These are phyloP conservation scores for Caenorhabditis plicata DNA, from an alignment of 2,888 invertebrate genomes.

Conservation along the genomic window DNA sequence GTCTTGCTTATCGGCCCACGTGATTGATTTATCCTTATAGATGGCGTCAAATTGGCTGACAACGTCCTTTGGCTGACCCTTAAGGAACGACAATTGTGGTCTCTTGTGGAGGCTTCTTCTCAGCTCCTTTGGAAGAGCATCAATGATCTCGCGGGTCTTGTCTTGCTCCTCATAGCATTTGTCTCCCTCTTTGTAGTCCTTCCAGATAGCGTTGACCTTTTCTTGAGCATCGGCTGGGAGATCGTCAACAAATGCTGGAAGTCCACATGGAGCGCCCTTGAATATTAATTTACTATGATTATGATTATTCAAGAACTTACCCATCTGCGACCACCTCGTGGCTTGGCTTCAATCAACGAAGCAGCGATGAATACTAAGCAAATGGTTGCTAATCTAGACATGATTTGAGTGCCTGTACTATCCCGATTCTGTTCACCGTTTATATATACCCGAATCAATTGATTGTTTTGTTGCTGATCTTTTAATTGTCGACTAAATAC, in stretches of 20 bases:
- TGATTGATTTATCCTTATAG: constrained; percentile 35
- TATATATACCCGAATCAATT: too few relatives aligned
- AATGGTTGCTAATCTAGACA: too few relatives aligned
- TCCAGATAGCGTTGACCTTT: constrained; percentile 39
- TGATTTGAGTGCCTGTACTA: too few relatives aligned
- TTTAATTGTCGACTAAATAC: too few relatives aligned
- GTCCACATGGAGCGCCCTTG: constrained; percentile 34
- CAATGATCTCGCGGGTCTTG: constrained; percentile 37
- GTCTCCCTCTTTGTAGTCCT: constrained; percentile 45
- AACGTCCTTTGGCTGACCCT: constrained; percentile 27
- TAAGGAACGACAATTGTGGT: constrained; percentile 20
- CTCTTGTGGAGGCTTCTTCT: constrained; percentile 17
- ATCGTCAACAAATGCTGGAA: constrained; percentile 37
- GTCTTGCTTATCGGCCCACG: constrained; percentile 33
- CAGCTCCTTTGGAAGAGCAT: constrained; percentile 25
- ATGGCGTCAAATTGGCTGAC: constrained; percentile 38
- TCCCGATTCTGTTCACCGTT: too few relatives aligned
- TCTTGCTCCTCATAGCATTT: constrained; percentile 45
- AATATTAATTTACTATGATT: too few relatives aligned
- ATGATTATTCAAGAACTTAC: too few relatives aligned
- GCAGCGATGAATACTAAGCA: too few relatives aligned
- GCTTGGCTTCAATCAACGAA: too few relatives aligned
- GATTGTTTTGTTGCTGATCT: too few relatives aligned
- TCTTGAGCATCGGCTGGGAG: constrained; percentile 33
- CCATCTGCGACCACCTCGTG: too few relatives aligned